These are phyloP conservation scores for Plectrocnemia conspersa DNA, from an alignment of 1,140 invertebrate species.

Conservation along the genomic window DNA sequence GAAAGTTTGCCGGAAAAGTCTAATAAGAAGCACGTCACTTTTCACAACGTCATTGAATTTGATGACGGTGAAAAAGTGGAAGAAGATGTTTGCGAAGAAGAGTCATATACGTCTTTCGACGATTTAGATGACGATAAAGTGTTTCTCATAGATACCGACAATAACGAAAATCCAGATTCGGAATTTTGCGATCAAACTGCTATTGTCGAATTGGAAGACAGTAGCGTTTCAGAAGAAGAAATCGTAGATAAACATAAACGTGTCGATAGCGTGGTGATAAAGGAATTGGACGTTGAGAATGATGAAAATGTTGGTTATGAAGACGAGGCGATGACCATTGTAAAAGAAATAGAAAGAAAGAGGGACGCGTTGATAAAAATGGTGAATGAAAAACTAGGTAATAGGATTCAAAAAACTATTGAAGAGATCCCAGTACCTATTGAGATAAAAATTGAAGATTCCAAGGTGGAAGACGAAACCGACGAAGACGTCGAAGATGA, in stretches of 20 bases:
- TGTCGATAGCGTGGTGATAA: constrained; percentile 12
- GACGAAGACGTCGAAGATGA: constrained; percentile 9
- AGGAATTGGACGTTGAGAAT: constrained; percentile 17
- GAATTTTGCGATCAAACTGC: constrained; percentile 12
- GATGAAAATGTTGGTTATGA: constrained; percentile 16
- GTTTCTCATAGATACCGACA: constrained; percentile 15
- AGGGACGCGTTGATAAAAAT: neutral
- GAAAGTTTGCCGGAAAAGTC: neutral
- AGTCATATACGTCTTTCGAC: constrained; percentile 26
- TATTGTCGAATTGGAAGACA: constrained; percentile 14
- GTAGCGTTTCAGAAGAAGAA: constrained; percentile 3
- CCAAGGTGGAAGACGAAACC: constrained; percentile 2
- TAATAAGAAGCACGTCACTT: constrained; percentile 33
- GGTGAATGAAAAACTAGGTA: neutral
- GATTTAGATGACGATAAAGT: constrained; percentile 15
- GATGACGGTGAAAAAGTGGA: constrained; percentile 31
- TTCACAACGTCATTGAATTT: constrained; percentile 31
- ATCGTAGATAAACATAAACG: too few relatives aligned
- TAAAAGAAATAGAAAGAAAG: constrained; percentile 1
- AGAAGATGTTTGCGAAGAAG: constrained; percentile 21
- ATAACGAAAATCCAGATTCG: constrained; percentile 27
- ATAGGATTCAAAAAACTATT: neutral
- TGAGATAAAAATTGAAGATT: too few relatives aligned
- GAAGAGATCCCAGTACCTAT: too few relatives aligned
- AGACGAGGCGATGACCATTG: constrained; percentile 5